Conservation (phyloP, 2,888 invertebrate species). For the Epinotia brunnichana region DNA sequence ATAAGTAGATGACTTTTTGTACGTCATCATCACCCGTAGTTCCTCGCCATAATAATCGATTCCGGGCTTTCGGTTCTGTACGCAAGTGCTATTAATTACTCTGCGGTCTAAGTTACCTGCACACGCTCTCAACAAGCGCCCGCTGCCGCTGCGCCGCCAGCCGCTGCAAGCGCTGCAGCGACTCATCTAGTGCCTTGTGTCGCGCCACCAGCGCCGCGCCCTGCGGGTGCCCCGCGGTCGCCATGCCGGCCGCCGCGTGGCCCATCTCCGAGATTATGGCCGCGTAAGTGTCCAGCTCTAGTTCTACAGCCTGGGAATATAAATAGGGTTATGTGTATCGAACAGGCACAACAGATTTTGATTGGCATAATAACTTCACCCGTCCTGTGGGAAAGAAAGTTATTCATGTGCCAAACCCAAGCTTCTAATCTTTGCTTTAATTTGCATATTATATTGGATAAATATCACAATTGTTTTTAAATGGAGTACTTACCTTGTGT, state of each 20-base stretch:
- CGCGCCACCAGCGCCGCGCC: conserved; percentile 90
- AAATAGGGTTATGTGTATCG: background rate
- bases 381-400: no score
- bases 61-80: no score
- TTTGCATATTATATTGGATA: no score
- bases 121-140: conserved; percentile 7
- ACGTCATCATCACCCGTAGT: no score
- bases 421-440: no score
- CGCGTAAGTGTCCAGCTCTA: conserved; percentile 95
- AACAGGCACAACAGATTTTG: background rate
- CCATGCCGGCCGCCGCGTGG: conserved; percentile 91
- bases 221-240: conserved; percentile 91
- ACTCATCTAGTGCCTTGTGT: conserved; percentile 86
- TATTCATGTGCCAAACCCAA: no score
- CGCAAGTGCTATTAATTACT: no score
- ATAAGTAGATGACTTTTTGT: no score
- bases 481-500: conserved; percentile 88
- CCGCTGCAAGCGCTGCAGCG: background rate
- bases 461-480: no score
- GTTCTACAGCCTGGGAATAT: conserved; percentile 88
- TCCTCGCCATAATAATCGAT: no score
- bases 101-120: no score
- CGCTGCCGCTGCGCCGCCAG: background rate
- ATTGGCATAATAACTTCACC: no score
- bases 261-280: conserved; percentile 97